phyloP scores from a whole-genome alignment of 2,113 vertebrate genomes.

The Ageneiosus marmoratus region DNA sequence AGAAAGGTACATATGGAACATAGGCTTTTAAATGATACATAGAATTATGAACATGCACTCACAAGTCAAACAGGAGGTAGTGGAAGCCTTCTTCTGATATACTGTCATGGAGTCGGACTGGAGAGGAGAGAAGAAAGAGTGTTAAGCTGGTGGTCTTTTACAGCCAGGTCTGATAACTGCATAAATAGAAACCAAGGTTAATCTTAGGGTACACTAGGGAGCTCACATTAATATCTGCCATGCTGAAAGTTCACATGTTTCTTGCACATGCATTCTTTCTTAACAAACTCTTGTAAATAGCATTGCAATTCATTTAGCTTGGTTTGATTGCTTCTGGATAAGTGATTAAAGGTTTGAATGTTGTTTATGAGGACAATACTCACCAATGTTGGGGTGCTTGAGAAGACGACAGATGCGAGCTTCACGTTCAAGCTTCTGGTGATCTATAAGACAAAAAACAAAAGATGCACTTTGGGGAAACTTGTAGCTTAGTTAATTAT shows the following conservation, averaged over 20 bases:
- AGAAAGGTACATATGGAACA: conserved; percentile 27
- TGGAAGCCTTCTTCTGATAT: conserved; percentile 96
- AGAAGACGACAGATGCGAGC: conserved; percentile 92
- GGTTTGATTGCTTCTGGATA: background rate
- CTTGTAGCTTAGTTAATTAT: background rate
- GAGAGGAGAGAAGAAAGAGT: background rate
- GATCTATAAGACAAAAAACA: conserved; percentile 72
- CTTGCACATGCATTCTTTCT: background rate
- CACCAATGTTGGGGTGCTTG: conserved; percentile 95
- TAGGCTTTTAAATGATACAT: conserved; percentile 8
- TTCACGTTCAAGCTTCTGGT: conserved; percentile 95
- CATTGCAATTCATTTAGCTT: background rate
- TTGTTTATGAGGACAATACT: conserved; percentile 54
- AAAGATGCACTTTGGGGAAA: background rate
- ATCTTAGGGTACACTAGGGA: background rate
- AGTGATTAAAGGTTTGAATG: background rate
- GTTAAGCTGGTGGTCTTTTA: background rate
- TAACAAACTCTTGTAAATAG: background rate
- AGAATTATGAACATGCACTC: conserved; percentile 68
- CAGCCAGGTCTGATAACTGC: background rate
- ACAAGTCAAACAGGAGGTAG: conserved; percentile 95
- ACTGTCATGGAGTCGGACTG: conserved; percentile 95
- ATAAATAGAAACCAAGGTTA: conserved; percentile 9
- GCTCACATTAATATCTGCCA: background rate
- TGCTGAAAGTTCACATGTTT: background rate